These are phyloP conservation scores for Crocallis elinguaria DNA, from an alignment of 2,888 invertebrate species.

Conservation along the genomic window DNA sequence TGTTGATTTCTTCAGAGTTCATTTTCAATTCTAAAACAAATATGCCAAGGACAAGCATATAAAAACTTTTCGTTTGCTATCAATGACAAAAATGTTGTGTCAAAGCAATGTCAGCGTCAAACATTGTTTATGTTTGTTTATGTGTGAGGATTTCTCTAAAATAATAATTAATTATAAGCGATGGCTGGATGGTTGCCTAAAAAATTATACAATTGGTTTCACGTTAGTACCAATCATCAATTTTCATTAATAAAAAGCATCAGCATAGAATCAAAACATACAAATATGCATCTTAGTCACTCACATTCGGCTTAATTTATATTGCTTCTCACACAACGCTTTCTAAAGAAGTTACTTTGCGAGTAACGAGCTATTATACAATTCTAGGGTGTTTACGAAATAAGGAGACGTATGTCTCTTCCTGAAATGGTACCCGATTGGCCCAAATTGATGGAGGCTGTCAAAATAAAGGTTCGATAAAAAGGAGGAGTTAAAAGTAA, in stretches of 20 bases:
- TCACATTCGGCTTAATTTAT: constrained; percentile 46
- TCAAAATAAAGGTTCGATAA: constrained; percentile 88
- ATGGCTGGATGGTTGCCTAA: constrained; percentile 66
- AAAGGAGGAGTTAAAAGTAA: constrained; percentile 65
- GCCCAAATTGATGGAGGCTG: constrained; percentile 88
- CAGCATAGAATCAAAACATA: constrained; percentile 22
- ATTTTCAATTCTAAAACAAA: constrained; percentile 19
- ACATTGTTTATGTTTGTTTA: constrained; percentile 23
- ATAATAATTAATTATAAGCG: constrained; percentile 21
- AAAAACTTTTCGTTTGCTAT: constrained; percentile 29
- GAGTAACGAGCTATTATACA: constrained; percentile 66
- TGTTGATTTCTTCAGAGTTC: constrained; percentile 20
- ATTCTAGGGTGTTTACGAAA: constrained; percentile 88
- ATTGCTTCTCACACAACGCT: constrained; percentile 40
- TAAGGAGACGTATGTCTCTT: constrained; percentile 88
- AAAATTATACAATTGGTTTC: constrained; percentile 53
- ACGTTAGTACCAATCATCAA: constrained; percentile 51
- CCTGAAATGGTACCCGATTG: constrained; percentile 91
- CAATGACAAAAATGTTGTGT: constrained; percentile 8
- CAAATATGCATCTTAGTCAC: constrained; percentile 30
- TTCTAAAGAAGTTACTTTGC: constrained; percentile 45
- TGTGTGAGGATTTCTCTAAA: constrained; percentile 7
- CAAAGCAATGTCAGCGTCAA: constrained; percentile 20
- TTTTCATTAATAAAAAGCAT: constrained; percentile 26
- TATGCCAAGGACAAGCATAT: constrained; percentile 37